phyloP scores from a whole-genome alignment of 2,888 invertebrate genomes.

The Xylota sylvarum region DNA sequence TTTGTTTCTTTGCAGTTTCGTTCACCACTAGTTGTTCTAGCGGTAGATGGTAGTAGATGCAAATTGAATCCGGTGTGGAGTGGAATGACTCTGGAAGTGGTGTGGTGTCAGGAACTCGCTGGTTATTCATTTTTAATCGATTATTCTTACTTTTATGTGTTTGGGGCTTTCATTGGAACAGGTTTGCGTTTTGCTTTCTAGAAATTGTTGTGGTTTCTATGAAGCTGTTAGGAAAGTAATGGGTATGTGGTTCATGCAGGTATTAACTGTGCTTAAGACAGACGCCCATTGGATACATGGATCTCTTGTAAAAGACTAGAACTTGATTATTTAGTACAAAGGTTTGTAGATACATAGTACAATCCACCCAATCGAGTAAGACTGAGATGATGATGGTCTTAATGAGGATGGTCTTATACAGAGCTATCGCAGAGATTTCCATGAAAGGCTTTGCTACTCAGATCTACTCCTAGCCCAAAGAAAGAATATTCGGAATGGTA shows the following conservation, averaged over 20 bases:
- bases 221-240: slow-evolving; percentile 7
- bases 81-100: not conserved
- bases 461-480: too few relatives aligned
- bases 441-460: too few relatives aligned
- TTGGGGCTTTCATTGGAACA: slow-evolving; percentile 7
- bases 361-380: too few relatives aligned
- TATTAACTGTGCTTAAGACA: too few relatives aligned
- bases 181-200: slow-evolving; percentile 21
- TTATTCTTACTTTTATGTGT: slow-evolving; percentile 33
- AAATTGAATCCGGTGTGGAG: slow-evolving; percentile 15
- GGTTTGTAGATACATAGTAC: too few relatives aligned
- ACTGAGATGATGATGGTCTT: too few relatives aligned
- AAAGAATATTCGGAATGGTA: too few relatives aligned
- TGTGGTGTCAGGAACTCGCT: not conserved
- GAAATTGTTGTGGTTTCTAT: slow-evolving; percentile 6
- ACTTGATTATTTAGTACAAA: too few relatives aligned
- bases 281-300: too few relatives aligned
- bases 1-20: slow-evolving; percentile 2
- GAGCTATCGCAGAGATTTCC: too few relatives aligned
- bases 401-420: too few relatives aligned
- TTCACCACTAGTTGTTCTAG: not conserved
- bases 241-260: not conserved
- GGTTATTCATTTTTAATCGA: slow-evolving; percentile 37
- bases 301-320: too few relatives aligned
- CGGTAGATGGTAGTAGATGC: slow-evolving; percentile 21